Evolutionary conservation across 2,888 invertebrate species (phyloP), one percentile per base, ranked within the genome.

Genomic region (Eucera pruinosa): DNA sequence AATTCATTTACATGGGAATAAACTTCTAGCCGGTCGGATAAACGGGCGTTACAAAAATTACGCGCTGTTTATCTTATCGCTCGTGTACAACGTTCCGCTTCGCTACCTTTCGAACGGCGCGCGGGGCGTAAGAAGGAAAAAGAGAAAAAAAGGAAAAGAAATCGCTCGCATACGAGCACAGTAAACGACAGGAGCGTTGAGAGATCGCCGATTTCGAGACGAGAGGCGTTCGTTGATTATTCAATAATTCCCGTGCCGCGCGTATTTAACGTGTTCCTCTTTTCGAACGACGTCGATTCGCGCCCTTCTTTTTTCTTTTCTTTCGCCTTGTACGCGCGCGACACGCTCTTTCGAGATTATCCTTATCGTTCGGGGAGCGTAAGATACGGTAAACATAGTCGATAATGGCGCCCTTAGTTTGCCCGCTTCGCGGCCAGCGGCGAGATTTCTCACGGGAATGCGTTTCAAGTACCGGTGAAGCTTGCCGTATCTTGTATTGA

Each of bases 351-450:
- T 23, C 48, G 39, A 41, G 66, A 76, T 76, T 81, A 76, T 68
- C 68, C 69, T 84, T 83, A 83, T 83, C 83, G 52, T 68, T 54
- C n/a, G n/a, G 48, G 30, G 25, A 75, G 67, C 60, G 65, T 61
- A 65, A 66, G 80, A 77, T 70, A 78, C 50, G 62, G 73, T 48
- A 78, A 76, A 77, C 67, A n/a, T n/a, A 75, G 72, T 67, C 74
- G 77, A 84, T 77, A 78, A 74, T 79, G 64, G 50, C 41, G 25
- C 55, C 64, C 66, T 67, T 50, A 41, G 30, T 30, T 48, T 66
- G n/a, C n/a, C n/a, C 60, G 68, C 60, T 65, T 23, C 23, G 41
- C 39, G 20, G 54, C 47, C 7, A 45, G 20, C 25, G 36, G n/a
- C n/a, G n/a, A n/a, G n/a, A n/a, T n/a, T 18, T n/a, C 27, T 25